Evolutionary conservation across 2,797 vertebrate species (phyloP).

Genomic region (Paramormyrops hopkinsi): DNA sequence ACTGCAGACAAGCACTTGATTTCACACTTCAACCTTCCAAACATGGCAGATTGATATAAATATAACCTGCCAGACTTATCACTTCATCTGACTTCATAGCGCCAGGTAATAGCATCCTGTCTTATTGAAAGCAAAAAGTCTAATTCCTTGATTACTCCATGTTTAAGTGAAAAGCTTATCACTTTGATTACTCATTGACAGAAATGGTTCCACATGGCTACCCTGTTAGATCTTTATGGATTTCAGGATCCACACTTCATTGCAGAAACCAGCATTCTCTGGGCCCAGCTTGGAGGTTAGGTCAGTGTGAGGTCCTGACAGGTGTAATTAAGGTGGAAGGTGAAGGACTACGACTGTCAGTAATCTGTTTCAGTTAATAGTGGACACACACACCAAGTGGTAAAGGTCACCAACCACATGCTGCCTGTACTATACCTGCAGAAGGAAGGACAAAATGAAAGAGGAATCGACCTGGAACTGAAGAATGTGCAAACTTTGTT

Average conservation of each 20-base stretch:
- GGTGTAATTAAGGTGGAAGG: constrained; percentile 23
- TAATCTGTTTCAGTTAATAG: neutral
- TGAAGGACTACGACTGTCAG: neutral
- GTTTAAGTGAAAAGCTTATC: neutral
- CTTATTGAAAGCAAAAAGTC: neutral
- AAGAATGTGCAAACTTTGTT: neutral
- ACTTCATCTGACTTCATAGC: neutral
- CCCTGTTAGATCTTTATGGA: neutral
- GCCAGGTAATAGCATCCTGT: neutral
- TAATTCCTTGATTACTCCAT: neutral
- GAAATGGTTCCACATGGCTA: neutral
- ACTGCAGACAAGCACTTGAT: neutral
- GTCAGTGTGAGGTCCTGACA: constrained; percentile 12
- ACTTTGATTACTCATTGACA: neutral
- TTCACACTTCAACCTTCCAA: neutral
- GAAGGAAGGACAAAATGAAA: neutral
- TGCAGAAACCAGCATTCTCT: neutral
- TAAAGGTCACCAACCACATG: neutral
- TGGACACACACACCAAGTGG: neutral
- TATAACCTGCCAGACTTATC: constrained; percentile 18
- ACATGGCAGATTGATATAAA: neutral
- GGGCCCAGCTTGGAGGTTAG: neutral
- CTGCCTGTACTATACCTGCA: neutral
- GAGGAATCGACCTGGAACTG: neutral
- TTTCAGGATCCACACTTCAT: neutral